Percentiles rank a stretch among this genome's conserved stretches.
Evolutionary conservation across 92 coral and sea anemone genomes (phyloP).

Genomic region (Hydrozoanthus gracilis): DNA sequence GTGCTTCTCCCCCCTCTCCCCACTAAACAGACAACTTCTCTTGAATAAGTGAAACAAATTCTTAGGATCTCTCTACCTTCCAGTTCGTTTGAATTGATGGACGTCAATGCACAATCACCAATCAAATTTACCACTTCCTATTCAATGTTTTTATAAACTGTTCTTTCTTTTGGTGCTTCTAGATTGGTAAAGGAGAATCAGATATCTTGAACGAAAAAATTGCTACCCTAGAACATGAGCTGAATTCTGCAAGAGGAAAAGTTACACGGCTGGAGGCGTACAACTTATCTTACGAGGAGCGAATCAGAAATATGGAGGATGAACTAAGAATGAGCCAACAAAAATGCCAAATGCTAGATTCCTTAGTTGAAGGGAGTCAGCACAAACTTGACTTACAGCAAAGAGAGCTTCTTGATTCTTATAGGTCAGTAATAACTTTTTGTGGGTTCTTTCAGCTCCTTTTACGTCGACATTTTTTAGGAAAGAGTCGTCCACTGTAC

Average conservation of each 20-base stretch:
- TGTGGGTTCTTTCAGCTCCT: neutral
- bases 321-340: conserved; percentile 31
- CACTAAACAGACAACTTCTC: too few species aligned
- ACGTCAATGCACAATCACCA: too few species aligned
- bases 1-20: too few species aligned
- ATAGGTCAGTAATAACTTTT: conserved; percentile 4
- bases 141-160: neutral
- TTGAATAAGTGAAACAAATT: too few species aligned
- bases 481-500: neutral
- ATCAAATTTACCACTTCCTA: too few species aligned
- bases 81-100: too few species aligned
- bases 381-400: conserved; percentile 39
- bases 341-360: conserved; percentile 43
- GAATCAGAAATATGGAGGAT: conserved; percentile 34
- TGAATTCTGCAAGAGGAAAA: conserved; percentile 19
- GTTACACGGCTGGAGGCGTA: conserved; percentile 49
- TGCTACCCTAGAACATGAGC: conserved; percentile 27
- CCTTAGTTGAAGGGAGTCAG: conserved; percentile 42
- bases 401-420: conserved; percentile 47
- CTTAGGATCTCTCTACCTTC: too few species aligned
- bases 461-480: neutral
- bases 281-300: conserved; percentile 54
- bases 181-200: conserved; percentile 15
- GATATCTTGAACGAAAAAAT: neutral
- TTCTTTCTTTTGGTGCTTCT: neutral